A percentile compares a stretch with the other conserved stretches of the same genome.
Evolutionary conservation across 1,140 invertebrate genomes (phyloP).

Genomic region (Calliopsis andreniformis): DNA sequence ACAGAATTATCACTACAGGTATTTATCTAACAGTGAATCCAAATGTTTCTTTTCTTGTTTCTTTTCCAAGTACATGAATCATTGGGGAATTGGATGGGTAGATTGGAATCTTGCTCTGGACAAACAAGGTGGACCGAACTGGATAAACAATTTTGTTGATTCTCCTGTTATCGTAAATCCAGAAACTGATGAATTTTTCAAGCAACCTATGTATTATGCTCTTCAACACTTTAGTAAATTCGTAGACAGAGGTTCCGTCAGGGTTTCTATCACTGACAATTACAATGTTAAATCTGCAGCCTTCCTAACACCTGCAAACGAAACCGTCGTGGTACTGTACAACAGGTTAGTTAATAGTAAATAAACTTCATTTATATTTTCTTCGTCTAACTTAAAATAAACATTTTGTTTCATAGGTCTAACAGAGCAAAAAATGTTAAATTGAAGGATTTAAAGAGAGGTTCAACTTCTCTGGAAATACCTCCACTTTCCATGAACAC

Average conservation of each 20-base stretch:
- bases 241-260: constrained; percentile 84
- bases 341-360: constrained; percentile 85
- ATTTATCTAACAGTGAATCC: no score
- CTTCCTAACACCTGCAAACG: constrained; percentile 83
- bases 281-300: constrained; percentile 77
- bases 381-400: no score
- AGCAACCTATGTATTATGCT: constrained; percentile 94
- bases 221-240: constrained; percentile 94
- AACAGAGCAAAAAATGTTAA: not conserved
- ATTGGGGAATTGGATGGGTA: constrained; percentile 89
- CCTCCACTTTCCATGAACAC: constrained; percentile 20
- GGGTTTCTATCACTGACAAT: constrained; percentile 69
- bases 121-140: constrained; percentile 90
- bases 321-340: constrained; percentile 83
- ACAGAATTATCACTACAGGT: no score
- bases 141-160: constrained; percentile 90
- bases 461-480: not conserved
- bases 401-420: constrained; percentile 27
- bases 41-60: no score
- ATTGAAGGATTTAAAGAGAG: not conserved
- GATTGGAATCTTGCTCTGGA: constrained; percentile 96
- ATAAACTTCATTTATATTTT: no score
- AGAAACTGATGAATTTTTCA: constrained; percentile 88
- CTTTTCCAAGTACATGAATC: constrained; percentile 88
- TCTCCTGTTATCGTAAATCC: constrained; percentile 89